Percentiles rank a stretch among this genome's conserved stretches.
Conservation (phyloP, 1,140 invertebrate species). For the Apis dorsata region DNA sequence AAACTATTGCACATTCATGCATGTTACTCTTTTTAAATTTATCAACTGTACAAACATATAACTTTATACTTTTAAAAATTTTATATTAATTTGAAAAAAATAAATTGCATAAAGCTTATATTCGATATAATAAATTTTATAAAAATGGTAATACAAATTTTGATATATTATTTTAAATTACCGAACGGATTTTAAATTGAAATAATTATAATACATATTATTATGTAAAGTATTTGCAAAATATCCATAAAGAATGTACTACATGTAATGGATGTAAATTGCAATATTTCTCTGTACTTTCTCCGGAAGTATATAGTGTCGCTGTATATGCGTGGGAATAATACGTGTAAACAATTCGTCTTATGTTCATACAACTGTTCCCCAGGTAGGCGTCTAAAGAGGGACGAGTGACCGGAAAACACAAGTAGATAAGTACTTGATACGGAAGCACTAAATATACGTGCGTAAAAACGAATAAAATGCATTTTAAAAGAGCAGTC, state of each 20-base stretch:
- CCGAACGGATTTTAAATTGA: not conserved
- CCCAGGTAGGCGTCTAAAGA: conserved; percentile 27
- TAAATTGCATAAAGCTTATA: not conserved
- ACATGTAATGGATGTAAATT: not conserved
- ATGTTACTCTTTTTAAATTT: not conserved
- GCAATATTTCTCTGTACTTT: conserved; percentile 39
- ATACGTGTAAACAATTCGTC: conserved; percentile 27
- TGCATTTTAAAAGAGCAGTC: conserved; percentile 41
- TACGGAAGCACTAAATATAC: conserved; percentile 34
- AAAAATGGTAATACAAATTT: not conserved
- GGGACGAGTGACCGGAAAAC: conserved; percentile 45
- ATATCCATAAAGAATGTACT: not conserved
- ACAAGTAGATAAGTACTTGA: not conserved
- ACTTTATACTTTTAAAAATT: not conserved
- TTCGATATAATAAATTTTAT: not conserved
- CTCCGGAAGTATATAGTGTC: conserved; percentile 42
- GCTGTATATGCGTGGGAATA: conserved; percentile 19
- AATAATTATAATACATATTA: not conserved
- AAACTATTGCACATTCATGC: conserved; percentile 18
- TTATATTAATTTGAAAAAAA: not conserved
- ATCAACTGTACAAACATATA: not conserved
- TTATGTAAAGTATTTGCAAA: not conserved
- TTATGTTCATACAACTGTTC: not conserved
- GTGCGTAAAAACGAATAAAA: conserved; percentile 32
- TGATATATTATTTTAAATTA: not conserved